Percentiles rank a stretch among this genome's conserved stretches.
These are phyloP conservation scores for Sarcophaga caerulescens DNA, from an alignment of 2,888 invertebrate species.

Conservation along the genomic window DNA sequence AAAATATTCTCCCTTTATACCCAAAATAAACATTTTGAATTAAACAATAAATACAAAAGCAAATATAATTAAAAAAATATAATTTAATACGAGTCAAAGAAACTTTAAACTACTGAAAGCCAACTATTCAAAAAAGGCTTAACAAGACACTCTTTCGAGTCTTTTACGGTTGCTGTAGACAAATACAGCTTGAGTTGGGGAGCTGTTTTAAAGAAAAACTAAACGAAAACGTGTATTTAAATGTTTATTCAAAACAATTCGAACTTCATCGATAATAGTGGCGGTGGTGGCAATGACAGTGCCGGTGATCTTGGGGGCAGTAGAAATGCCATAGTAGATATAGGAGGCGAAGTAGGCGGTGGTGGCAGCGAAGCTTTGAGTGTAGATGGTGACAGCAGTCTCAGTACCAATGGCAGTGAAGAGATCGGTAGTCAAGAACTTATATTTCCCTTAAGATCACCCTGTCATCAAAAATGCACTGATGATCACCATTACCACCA, in stretches of 20 bases:
- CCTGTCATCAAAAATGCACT: slow-evolving; percentile 60
- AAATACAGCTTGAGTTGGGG: too few relatives aligned
- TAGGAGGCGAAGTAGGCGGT: slow-evolving; percentile 72
- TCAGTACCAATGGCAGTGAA: slow-evolving; percentile 68
- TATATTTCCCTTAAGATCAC: slow-evolving; percentile 63
- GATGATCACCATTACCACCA: slow-evolving; percentile 40
- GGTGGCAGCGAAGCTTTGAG: slow-evolving; percentile 71
- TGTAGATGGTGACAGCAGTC: slow-evolving; percentile 71
- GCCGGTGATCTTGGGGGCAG: slow-evolving; percentile 60
- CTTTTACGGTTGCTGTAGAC: too few relatives aligned
- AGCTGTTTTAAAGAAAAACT: too few relatives aligned
- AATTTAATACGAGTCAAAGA: too few relatives aligned
- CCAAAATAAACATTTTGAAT: too few relatives aligned
- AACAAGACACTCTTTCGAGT: too few relatives aligned
- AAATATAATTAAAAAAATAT: too few relatives aligned
- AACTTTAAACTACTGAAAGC: too few relatives aligned
- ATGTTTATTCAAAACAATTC: slow-evolving; percentile 75
- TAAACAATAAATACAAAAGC: too few relatives aligned
- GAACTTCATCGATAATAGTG: slow-evolving; percentile 72
- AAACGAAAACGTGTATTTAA: slow-evolving; percentile 59
- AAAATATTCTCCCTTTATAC: too few relatives aligned
- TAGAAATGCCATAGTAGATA: slow-evolving; percentile 71
- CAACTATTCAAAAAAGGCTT: too few relatives aligned
- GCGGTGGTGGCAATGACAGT: slow-evolving; percentile 53
- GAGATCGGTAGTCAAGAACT: slow-evolving; percentile 63